A percentile compares a stretch with the other conserved stretches of the same genome.
phyloP scores from a whole-genome alignment of 2,113 vertebrate species.

The Mustela nigripes region DNA sequence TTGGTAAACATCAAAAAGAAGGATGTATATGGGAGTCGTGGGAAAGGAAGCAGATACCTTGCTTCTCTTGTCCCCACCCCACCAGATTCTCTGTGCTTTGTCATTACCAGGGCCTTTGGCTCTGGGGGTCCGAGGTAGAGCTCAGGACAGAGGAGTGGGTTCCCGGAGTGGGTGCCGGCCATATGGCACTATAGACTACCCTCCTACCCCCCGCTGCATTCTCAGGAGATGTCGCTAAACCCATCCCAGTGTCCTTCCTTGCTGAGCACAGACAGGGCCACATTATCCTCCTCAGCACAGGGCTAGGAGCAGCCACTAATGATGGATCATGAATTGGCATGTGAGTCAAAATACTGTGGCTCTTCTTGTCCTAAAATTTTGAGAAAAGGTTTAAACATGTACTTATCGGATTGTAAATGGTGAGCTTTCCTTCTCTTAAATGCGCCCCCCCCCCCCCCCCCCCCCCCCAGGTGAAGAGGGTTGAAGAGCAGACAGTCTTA shows the following conservation, averaged over 20 bases:
- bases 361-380: conserved; percentile 27
- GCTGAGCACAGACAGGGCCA: not conserved
- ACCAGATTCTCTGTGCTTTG: not conserved
- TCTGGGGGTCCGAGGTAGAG: not conserved
- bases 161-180: not conserved
- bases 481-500: not conserved
- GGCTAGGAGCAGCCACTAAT: not conserved
- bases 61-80: not conserved
- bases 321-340: not conserved
- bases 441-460: accelerated
- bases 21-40: not conserved
- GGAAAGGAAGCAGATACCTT: not conserved
- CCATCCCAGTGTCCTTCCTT: not conserved
- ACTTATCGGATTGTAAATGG: not conserved
- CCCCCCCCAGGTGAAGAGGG: not conserved
- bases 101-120: not conserved
- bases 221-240: not conserved
- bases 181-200: not conserved
- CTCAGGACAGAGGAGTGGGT: not conserved
- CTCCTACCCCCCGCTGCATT: not conserved
- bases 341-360: not conserved
- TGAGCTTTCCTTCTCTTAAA: not conserved
- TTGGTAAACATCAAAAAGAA: not conserved
- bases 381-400: not conserved
- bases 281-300: not conserved